A percentile compares a stretch with the other conserved stretches of the same genome.
These are phyloP conservation scores for Tenodera sinensis DNA, from an alignment of 2,888 invertebrate genomes.

Conservation along the genomic window DNA sequence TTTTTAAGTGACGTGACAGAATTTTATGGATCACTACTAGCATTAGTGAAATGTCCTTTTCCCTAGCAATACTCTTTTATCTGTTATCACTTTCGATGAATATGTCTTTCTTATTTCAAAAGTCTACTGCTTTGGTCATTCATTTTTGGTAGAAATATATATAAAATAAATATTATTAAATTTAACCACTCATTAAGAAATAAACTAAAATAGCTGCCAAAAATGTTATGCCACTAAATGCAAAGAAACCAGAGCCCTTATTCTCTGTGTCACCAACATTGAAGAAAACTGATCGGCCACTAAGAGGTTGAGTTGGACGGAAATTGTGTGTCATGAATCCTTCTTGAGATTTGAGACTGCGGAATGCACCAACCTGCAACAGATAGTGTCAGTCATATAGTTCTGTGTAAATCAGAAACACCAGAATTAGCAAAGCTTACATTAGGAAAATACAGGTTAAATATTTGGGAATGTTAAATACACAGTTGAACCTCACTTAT, in stretches of 20 bases:
- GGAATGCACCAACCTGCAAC: conserved; percentile 68
- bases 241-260: background rate
- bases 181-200: background rate
- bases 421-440: too few species aligned
- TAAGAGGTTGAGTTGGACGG: conserved; percentile 75
- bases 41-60: background rate
- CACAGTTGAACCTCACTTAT: too few species aligned
- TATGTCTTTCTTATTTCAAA: background rate
- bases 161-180: background rate
- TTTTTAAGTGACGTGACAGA: background rate
- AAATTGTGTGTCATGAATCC: conserved; percentile 75
- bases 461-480: too few species aligned
- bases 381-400: background rate
- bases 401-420: too few species aligned
- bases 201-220: background rate
- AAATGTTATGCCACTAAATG: background rate
- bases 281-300: conserved; percentile 63
- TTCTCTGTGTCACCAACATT: conserved; percentile 47
- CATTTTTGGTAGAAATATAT: background rate
- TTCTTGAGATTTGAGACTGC: conserved; percentile 60
- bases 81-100: background rate
- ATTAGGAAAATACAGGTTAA: too few species aligned
- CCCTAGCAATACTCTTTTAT: background rate
- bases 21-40: background rate
- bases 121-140: background rate